Conservation (phyloP, 2,797 vertebrate species). For the Lateolabrax maculatus region DNA sequence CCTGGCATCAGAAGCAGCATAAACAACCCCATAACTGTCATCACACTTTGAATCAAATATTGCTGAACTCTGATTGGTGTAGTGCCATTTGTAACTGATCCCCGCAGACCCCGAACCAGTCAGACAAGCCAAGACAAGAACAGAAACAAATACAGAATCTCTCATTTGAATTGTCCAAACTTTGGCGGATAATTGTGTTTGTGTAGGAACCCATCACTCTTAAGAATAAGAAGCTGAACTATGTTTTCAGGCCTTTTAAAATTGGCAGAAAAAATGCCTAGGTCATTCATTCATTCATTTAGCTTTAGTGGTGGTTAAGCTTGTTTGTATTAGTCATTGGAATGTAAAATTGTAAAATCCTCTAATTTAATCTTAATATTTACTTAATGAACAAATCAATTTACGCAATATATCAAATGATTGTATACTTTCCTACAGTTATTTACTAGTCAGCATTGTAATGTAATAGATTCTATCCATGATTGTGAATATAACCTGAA, state of each 20-base stretch:
- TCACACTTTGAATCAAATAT: not conserved
- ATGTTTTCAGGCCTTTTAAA: not conserved
- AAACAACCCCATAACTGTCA: not conserved
- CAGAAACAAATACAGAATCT: not conserved
- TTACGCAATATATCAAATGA: not conserved
- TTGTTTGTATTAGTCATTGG: not conserved
- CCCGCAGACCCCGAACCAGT: not conserved
- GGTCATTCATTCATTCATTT: not conserved
- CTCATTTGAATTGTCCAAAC: not conserved
- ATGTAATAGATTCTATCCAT: not conserved
- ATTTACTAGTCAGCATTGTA: not conserved
- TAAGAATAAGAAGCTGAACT: not conserved
- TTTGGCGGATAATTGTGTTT: not conserved
- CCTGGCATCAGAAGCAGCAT: not conserved
- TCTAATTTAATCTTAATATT: not conserved
- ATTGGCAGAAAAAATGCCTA: not conserved
- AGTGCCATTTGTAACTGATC: not conserved
- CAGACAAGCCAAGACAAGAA: not conserved
- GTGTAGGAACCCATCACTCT: not conserved
- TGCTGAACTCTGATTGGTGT: not conserved
- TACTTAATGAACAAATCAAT: not conserved
- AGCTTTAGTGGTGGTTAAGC: not conserved
- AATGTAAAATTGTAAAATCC: not conserved
- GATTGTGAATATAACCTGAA: not conserved
- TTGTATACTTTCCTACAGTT: not conserved